These are phyloP conservation scores for Eudasyphora cyanicolor DNA, from an alignment of 2,888 invertebrate genomes.

Conservation along the genomic window DNA sequence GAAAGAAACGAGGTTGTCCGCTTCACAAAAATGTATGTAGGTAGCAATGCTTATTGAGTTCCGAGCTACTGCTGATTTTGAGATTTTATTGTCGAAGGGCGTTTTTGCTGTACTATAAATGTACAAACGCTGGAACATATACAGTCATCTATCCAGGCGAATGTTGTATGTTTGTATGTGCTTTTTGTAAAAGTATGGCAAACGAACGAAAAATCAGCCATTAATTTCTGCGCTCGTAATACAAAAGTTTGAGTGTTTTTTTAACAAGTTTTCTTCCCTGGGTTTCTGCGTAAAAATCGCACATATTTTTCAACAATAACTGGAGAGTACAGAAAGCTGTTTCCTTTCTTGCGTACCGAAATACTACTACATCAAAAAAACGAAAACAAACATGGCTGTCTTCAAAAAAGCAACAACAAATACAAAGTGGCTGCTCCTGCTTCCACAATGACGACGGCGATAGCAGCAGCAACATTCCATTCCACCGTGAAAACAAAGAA, in stretches of 20 bases:
- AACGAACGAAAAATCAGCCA: slow-evolving; percentile 52
- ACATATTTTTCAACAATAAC: slow-evolving; percentile 62
- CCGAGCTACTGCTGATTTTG: background rate
- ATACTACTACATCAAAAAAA: background rate
- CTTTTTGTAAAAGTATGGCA: slow-evolving; percentile 33
- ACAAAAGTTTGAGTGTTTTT: slow-evolving; percentile 56
- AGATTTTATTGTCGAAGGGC: slow-evolving; percentile 15
- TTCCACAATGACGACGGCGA: background rate
- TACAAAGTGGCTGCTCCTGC: slow-evolving; percentile 8
- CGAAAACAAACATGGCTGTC: slow-evolving; percentile 64
- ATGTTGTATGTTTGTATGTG: slow-evolving; percentile 42
- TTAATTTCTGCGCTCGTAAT: slow-evolving; percentile 54
- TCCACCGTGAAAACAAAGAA: slow-evolving; percentile 18
- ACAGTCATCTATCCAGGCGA: slow-evolving; percentile 15
- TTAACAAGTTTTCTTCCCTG: slow-evolving; percentile 62
- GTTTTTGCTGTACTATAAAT: no score
- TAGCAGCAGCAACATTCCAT: slow-evolving; percentile 9
- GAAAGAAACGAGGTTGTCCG: background rate
- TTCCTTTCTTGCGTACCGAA: slow-evolving; percentile 26
- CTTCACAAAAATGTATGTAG: background rate
- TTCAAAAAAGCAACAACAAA: slow-evolving; percentile 55
- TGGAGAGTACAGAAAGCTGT: slow-evolving; percentile 46
- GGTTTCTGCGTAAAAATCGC: slow-evolving; percentile 52
- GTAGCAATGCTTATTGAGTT: background rate
- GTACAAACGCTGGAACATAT: background rate